Evolutionary conservation across 2,113 vertebrate species (phyloP), one percentile per base, ranked within the genome.

Genomic region (Tachysurus fulvidraco): DNA sequence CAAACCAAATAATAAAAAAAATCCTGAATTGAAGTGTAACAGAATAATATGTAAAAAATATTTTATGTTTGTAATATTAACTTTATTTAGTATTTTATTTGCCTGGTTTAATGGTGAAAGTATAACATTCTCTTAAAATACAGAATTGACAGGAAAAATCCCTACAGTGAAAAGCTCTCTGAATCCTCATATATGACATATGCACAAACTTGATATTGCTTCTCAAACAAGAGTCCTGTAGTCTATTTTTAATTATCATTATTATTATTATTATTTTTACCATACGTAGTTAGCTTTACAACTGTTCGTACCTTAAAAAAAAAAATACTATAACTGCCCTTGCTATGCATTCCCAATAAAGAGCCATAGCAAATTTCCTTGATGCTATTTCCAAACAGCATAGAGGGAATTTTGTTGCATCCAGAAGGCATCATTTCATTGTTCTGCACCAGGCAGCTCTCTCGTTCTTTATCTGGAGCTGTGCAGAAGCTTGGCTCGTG

Each of bases 401-500:
- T 30, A 59, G 19, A 78, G n/a, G 65, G 65, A 89, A 84, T 84
- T 79, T 57, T 83, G 57, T 16, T 57, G 84, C 59, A 83, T 89
- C 57, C 80, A 80, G 67, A 64, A 83, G 69, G 84, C 41, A 74
- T 81, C 50, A 74, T 76, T 52, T 79, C 28, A 88, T 84, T 86
- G 83, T 86, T 86, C 67, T 52, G 52, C 71, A 69, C 71, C 54
- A 76, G 19, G 52, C 84, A 86, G 36, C 71, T 62, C 81, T 84
- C 62, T 79, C 59, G 8, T 81, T 86, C 76, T 88, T 90, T 90
- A 86, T 88, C 89, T 84, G 76, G 25, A 82, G 77, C 78, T 84
- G 52, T 88, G 86, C 84, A 86, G 86, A 74, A 86, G 81, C 84
- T 16, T 71, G 55, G 89, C 84, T 88, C 41, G 50, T 46, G 62